Conservation (phyloP, 2,797 vertebrate species). For the Oceanodroma leucorhoa region DNA sequence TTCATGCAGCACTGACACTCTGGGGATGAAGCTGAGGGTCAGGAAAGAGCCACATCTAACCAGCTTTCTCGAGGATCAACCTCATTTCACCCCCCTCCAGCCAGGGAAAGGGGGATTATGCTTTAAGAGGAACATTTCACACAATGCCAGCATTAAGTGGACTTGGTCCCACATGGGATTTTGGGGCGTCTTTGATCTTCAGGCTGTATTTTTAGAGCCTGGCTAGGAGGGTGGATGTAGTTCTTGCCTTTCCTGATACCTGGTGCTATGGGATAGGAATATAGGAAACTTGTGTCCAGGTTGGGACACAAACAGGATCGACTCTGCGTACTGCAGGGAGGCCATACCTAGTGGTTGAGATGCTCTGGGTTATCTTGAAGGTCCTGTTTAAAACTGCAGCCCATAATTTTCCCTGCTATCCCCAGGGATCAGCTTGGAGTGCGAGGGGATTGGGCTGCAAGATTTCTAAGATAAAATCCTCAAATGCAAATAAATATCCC, state of each 20-base stretch:
- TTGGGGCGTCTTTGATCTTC: background rate
- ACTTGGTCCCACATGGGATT: background rate
- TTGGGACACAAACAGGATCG: background rate
- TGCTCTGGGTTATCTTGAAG: background rate
- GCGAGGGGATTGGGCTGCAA: background rate
- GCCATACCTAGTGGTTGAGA: accelerated
- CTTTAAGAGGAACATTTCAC: background rate
- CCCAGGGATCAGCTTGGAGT: background rate
- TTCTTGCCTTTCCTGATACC: background rate
- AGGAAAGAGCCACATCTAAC: background rate
- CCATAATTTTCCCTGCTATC: background rate
- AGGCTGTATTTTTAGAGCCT: background rate
- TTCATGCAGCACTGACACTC: background rate
- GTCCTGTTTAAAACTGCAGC: background rate
- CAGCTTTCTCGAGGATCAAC: background rate
- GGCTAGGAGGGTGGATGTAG: background rate
- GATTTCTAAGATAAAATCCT: background rate
- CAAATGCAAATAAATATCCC: background rate
- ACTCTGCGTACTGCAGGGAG: background rate
- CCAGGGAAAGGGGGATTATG: background rate
- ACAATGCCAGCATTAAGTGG: background rate
- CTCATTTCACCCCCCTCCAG: background rate
- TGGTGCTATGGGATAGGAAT: background rate
- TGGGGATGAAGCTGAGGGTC: background rate
- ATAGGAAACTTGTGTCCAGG: background rate